Base-by-base conservation (phyloP, 1,140 invertebrate genomes). In the Pinna nobilis region DNA sequence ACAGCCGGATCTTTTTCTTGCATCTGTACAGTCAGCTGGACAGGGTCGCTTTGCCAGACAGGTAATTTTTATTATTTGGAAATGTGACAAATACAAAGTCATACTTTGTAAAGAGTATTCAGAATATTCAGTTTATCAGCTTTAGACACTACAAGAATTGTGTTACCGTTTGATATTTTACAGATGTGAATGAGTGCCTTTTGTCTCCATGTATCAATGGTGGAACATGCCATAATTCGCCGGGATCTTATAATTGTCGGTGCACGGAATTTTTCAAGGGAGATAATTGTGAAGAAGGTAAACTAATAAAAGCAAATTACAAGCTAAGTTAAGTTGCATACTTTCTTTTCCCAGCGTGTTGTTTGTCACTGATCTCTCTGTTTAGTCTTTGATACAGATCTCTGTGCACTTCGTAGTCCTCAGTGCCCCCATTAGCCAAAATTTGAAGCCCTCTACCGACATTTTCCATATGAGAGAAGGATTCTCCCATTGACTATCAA, bases 221-320 rank as follows among this genome's bases (percentile, higher is more conserved):
- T 3, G 20, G 49, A 13, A n/a, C 51, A 32, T 66, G 64, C 28
- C n/a, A 32, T 28, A 30, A n/a, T 18, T 35, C 13, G 3, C 33
- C 33, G 7, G 39, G 20, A 20, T 66, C 41, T 30, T 59, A 82
- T 72, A 74, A 18, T 25, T 89, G 88, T 70, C 41, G 68, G 20
- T 99, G 98, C 90, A 96, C 97, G 15, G 91, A 94, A 28, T 98
- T 98, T 57, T 99, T 99, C 83, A 95, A 94, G n/a, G 98, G 98
- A 9, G 97, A 98, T 90, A 93, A 96, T 32, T 99, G 98, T 85
- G 95, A 99, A 61, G 71, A 70, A 65, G 84, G 83, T 72, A 80
- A 81, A 18, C 50, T 25, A 37, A 49, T 39, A 13, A 55, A 15
- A 20, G 7, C 4, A 7, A 15, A 39, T 28, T 23, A 53, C 30